phyloP scores from a whole-genome alignment of 2,888 invertebrate species.

The Xiphydria camelus region DNA sequence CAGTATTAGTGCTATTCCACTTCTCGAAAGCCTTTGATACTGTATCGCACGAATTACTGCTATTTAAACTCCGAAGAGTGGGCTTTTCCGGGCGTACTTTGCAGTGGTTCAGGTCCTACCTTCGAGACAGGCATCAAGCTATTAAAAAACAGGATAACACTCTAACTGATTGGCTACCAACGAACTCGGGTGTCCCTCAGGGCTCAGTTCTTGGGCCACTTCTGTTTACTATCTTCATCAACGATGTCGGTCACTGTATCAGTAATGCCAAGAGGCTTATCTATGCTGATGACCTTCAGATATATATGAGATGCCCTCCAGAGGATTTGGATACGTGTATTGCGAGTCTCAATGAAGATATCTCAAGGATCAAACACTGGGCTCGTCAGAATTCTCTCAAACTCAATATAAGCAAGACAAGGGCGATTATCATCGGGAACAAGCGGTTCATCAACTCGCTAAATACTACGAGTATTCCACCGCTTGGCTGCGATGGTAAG shows the following conservation, averaged over 20 bases:
- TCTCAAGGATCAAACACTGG: neutral
- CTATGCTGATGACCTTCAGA: conserved; percentile 10
- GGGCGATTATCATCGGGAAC: conserved; percentile 8
- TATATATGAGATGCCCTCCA: neutral
- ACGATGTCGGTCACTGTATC: conserved; percentile 2
- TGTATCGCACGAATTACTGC: neutral
- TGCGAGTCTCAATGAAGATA: neutral
- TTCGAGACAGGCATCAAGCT: neutral
- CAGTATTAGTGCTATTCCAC: neutral
- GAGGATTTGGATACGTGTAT: neutral
- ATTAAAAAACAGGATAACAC: neutral
- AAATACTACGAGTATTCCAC: neutral
- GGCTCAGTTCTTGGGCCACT: conserved; percentile 10
- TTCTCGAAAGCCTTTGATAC: neutral
- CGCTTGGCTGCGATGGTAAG: neutral
- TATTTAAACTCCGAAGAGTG: neutral
- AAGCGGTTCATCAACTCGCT: conserved; percentile 2
- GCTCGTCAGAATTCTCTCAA: neutral
- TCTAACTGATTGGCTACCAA: neutral
- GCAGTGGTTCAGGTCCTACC: conserved; percentile 1
- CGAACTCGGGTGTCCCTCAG: conserved; percentile 10
- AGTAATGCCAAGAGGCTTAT: neutral
- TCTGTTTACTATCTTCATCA: conserved; percentile 7
- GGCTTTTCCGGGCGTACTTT: neutral
- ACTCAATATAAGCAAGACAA: neutral